Base-by-base conservation (phyloP, 2,113 vertebrate species). In the Thamnaconus septentrionalis region DNA sequence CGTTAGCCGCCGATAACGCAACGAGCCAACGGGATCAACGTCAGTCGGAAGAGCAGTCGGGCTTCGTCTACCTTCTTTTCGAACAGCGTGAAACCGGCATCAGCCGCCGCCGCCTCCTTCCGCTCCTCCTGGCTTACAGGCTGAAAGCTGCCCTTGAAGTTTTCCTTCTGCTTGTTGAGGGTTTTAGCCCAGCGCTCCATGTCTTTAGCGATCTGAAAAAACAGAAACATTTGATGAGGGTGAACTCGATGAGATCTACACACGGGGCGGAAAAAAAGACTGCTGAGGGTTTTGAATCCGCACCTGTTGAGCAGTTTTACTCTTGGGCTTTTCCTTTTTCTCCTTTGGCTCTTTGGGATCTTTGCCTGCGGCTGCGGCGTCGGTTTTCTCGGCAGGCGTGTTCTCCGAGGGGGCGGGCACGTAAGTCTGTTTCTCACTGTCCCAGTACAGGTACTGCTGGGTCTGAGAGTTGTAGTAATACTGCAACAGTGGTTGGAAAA, bases 111-210 rank as follows among this genome's bases (percentile, higher is more conserved):
- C 0, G 96, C 96, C 77, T 99, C 97, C 54, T 89, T 96, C 81
- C 94, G 91, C 81, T 99, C 97, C 72, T 98, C 96, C 59, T 95
- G 93, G 81, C 91, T 96, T 59, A 98, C 85, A 0, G 96, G 95
- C 75, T 98, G 96, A 85, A 98, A 99, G 87, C 96, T 97, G 41
- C 96, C 94, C 71, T 89, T 99, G 88, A 98, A 98, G 79, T 98
- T 98, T 76, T 99, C 97, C 61, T 99, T 99, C 83, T 99, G 97
- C 67, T 99, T 98, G 85, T 99, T 99, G 59, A 99, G 89, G 78
- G 96, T 98, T 92, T 99, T 99, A 56, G 97, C 97, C 97, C 97
- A 99, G n/a, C 97, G 94, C 59, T 99, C 97, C 97, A 99, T 99
- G 80, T 99, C 97, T 89, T 99, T 99, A 62, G 97, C 97, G 49